Evolutionary conservation across 2,113 vertebrate species (phyloP), one percentile per base, ranked within the genome.

Genomic region (Eidolon helvum): DNA sequence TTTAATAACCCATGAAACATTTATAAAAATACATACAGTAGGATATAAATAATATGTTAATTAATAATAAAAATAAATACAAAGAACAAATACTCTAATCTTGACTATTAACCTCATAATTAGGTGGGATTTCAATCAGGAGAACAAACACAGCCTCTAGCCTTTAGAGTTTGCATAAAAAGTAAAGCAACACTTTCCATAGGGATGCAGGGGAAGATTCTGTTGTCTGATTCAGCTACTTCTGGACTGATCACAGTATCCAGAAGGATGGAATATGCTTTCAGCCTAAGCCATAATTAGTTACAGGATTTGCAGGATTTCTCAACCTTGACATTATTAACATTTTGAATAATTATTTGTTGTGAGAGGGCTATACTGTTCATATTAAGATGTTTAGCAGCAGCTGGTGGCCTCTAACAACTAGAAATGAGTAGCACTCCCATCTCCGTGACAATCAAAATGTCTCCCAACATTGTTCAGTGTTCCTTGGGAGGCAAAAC

Each of bases 41-140:
- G 12, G n/a, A 63, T 2, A 50, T 9, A 79, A 71, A 63, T 10
- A 85, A 77, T 63, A 66, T 74, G 45, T 43, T 24, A 88, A 61
- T 59, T 65, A 88, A 59, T 78, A 69, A 33, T 21, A 74, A 91
- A 95, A 87, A 71, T n/a, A 78, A 86, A 38, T 43, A 35, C 10
- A 66, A 15, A 84, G n/a, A 24, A 4, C 30, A 15, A 68, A 74
- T 84, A 87, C 7, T 48, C 12, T 28, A 88, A 53, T 83, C 48
- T 30, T 26, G 33, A 75, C 24, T 66, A 3, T 59, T 71, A 84
- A 84, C 14, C 38, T 90, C 33, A 45, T 69, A 61, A 91, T 26
- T 22, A 84, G 1, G 1, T n/a, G 18, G 26, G 12, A 0, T 82
- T 33, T 59, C 77, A 82, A 11, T 7, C 18, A 75, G 3, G 9